Evolutionary conservation across 2,797 vertebrate species (phyloP).

Genomic region (Acrossocheilus fasciatus): DNA sequence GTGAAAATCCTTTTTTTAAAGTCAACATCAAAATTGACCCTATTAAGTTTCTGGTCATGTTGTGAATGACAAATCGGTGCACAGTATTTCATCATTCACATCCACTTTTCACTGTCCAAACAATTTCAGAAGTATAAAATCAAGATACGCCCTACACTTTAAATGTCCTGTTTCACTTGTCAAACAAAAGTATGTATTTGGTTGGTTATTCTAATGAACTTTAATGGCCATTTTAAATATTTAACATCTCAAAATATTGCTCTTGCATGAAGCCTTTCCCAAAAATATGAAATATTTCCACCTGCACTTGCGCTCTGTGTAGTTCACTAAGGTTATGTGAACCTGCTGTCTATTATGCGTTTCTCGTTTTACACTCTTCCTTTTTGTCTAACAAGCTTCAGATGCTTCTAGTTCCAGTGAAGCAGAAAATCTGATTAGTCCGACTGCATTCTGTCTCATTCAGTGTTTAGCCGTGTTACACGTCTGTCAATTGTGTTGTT

Average conservation of each 20-base stretch:
- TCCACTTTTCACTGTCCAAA: not conserved
- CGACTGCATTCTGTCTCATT: constrained; percentile 43
- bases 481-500: constrained; percentile 36
- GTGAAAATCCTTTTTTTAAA: not conserved
- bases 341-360: constrained; percentile 49
- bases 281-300: not conserved
- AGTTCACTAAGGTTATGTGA: constrained; percentile 37
- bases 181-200: not conserved
- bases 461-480: constrained; percentile 42
- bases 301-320: not conserved
- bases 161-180: not conserved
- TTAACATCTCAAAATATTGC: not conserved
- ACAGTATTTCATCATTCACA: not conserved
- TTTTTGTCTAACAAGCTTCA: constrained; percentile 50
- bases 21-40: constrained; percentile 3
- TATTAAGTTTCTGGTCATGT: not conserved
- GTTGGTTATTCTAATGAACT: not conserved
- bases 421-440: constrained; percentile 77
- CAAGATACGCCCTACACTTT: not conserved
- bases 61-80: not conserved
- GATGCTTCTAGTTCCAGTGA: constrained; percentile 64
- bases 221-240: not conserved
- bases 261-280: not conserved
- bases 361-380: constrained; percentile 22
- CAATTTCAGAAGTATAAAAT: not conserved